Percentiles rank a stretch among this genome's conserved stretches.
phyloP scores from a whole-genome alignment of 1,140 invertebrate species.

The Diorhabda carinulata region DNA sequence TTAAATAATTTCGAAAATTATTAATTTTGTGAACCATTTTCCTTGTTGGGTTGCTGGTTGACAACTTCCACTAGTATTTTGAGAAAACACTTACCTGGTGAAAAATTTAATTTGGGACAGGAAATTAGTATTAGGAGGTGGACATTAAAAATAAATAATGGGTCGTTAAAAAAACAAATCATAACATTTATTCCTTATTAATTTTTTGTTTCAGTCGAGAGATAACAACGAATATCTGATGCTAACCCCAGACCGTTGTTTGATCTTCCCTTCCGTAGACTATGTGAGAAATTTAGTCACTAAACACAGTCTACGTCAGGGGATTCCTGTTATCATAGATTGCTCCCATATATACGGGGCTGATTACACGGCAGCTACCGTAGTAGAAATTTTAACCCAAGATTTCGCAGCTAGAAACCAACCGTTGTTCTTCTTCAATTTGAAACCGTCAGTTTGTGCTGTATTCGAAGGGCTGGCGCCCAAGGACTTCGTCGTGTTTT shows the following conservation, averaged over 20 bases:
- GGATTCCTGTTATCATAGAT: slow-evolving; percentile 74
- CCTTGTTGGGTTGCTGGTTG: too few relatives aligned
- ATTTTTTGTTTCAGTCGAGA: slow-evolving; percentile 51
- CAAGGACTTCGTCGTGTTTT: slow-evolving; percentile 70
- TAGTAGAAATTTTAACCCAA: slow-evolving; percentile 62
- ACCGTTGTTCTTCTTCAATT: slow-evolving; percentile 72
- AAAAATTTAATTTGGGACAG: too few relatives aligned
- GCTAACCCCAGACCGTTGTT: slow-evolving; percentile 76
- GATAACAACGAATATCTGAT: slow-evolving; percentile 71
- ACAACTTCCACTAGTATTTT: too few relatives aligned
- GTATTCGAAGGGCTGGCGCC: slow-evolving; percentile 72
- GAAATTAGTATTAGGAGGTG: too few relatives aligned
- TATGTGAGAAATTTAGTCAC: slow-evolving; percentile 77
- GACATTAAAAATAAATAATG: neutral
- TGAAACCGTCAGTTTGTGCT: slow-evolving; percentile 72
- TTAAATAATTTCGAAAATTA: too few relatives aligned
- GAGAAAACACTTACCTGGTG: too few relatives aligned
- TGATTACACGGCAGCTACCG: slow-evolving; percentile 76
- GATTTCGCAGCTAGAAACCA: slow-evolving; percentile 71
- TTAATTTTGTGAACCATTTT: too few relatives aligned
- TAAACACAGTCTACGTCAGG: slow-evolving; percentile 68
- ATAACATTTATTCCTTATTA: slow-evolving; percentile 34
- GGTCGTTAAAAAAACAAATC: neutral
- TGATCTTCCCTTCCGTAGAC: slow-evolving; percentile 85
- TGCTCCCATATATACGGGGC: slow-evolving; percentile 78